Conservation (phyloP, 2,888 invertebrate species). For the Tillus elongatus region DNA sequence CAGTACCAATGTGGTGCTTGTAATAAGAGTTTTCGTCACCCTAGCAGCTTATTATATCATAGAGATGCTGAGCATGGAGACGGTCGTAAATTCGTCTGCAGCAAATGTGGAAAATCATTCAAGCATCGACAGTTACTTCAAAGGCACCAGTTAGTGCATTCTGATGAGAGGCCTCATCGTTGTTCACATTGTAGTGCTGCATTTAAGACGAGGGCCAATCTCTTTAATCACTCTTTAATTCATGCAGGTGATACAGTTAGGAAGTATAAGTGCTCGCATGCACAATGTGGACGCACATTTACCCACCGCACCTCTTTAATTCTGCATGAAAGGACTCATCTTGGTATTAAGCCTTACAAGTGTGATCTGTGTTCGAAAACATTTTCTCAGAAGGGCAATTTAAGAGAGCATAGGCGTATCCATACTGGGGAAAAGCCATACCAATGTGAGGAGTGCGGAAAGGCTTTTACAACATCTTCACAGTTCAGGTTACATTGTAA, state of each 20-base stretch:
- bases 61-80: conserved; percentile 50
- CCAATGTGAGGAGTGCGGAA: conserved; percentile 56
- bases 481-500: conserved; percentile 60
- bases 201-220: conserved; percentile 64
- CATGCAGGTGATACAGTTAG: conserved; percentile 59
- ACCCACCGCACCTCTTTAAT: conserved; percentile 70
- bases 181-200: conserved; percentile 53
- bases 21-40: conserved; percentile 51
- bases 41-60: conserved; percentile 67
- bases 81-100: conserved; percentile 55
- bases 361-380: conserved; percentile 62
- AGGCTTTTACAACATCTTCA: conserved; percentile 64
- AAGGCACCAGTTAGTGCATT: conserved; percentile 72
- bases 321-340: conserved; percentile 63
- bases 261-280: conserved; percentile 41
- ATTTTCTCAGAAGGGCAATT: conserved; percentile 70
- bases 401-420: conserved; percentile 65
- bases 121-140: conserved; percentile 63
- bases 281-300: conserved; percentile 63
- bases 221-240: conserved; percentile 61
- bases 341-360: conserved; percentile 58
- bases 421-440: conserved; percentile 75
- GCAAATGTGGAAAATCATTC: conserved; percentile 66
- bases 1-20: conserved; percentile 52
- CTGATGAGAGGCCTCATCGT: conserved; percentile 53